Evolutionary conservation across 2,113 vertebrate genomes (phyloP).

Genomic region (Neodontobutis hainanensis): DNA sequence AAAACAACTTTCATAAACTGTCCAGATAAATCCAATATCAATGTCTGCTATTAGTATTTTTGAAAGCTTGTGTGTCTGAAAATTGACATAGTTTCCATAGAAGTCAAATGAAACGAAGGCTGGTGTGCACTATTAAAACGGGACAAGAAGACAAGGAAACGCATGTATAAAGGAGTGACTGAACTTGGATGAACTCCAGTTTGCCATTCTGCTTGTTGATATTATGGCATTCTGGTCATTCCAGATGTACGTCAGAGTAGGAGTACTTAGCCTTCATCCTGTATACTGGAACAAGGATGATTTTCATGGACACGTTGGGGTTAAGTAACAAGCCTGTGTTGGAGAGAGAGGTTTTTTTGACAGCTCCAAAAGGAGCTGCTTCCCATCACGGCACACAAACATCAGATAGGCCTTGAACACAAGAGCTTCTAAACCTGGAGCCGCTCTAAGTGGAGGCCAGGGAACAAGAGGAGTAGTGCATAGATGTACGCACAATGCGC

Average conservation of each 20-base stretch:
- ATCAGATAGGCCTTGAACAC: conserved; percentile 55
- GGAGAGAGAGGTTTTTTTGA: conserved; percentile 55
- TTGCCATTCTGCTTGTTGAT: conserved; percentile 3
- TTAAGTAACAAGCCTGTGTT: conserved; percentile 70
- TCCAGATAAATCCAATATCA: conserved; percentile 14
- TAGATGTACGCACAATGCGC: conserved; percentile 30
- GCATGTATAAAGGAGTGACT: conserved; percentile 18
- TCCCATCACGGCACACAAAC: conserved; percentile 72
- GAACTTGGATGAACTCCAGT: conserved; percentile 32
- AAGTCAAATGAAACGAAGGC: conserved; percentile 60
- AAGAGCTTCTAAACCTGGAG: conserved; percentile 40
- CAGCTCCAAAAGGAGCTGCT: conserved; percentile 70
- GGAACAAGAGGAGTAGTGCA: conserved; percentile 30
- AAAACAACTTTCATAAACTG: conserved; percentile 3
- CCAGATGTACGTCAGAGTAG: conserved; percentile 14
- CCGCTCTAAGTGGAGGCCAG: conserved; percentile 36
- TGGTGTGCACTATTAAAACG: conserved; percentile 31
- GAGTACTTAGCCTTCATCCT: conserved; percentile 7
- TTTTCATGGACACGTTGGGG: conserved; percentile 54
- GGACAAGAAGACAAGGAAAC: not conserved
- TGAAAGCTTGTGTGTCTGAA: not conserved
- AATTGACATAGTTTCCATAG: conserved; percentile 45
- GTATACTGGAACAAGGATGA: conserved; percentile 6
- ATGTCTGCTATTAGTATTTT: no score
- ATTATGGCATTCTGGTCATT: conserved; percentile 15